These are phyloP conservation scores for Physella acuta DNA, from an alignment of 1,140 invertebrate species.

Conservation along the genomic window DNA sequence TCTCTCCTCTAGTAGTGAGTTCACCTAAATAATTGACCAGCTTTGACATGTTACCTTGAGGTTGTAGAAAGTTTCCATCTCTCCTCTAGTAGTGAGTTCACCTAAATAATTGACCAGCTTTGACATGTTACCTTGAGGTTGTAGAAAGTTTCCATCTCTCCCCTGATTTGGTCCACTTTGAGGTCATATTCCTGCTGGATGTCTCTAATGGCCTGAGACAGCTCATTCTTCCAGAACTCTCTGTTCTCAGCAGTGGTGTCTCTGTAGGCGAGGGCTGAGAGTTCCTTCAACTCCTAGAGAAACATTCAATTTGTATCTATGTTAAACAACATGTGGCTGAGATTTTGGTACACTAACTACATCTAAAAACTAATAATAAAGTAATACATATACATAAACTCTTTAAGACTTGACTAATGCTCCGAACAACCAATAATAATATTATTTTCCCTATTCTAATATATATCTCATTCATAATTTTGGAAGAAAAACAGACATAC, in stretches of 20 bases:
- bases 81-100: constrained; percentile 58
- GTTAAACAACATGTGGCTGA: no score
- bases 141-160: constrained; percentile 59
- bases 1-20: constrained; percentile 59
- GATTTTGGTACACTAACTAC: no score
- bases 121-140: constrained; percentile 54
- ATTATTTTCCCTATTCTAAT: no score
- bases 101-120: no score
- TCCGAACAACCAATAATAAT: no score
- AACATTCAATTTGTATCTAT: no score
- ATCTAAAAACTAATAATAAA: no score
- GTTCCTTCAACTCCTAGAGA: constrained; percentile 63
- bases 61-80: constrained; percentile 58
- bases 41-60: constrained; percentile 57
- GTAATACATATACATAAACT: no score
- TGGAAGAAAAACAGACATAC: no score
- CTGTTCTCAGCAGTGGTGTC: constrained; percentile 63
- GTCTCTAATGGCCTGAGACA: constrained; percentile 63
- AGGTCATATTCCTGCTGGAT: constrained; percentile 63
- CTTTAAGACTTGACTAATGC: no score
- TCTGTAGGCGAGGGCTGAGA: constrained; percentile 62
- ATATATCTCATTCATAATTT: no score
- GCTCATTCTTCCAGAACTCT: constrained; percentile 63
- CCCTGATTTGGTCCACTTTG: constrained; percentile 59
- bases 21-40: no score